Percentiles rank a stretch among this genome's conserved stretches.
These are phyloP conservation scores for Chamaetylas fuelleborni DNA, from an alignment of 2,113 vertebrate genomes.

Conservation along the genomic window DNA sequence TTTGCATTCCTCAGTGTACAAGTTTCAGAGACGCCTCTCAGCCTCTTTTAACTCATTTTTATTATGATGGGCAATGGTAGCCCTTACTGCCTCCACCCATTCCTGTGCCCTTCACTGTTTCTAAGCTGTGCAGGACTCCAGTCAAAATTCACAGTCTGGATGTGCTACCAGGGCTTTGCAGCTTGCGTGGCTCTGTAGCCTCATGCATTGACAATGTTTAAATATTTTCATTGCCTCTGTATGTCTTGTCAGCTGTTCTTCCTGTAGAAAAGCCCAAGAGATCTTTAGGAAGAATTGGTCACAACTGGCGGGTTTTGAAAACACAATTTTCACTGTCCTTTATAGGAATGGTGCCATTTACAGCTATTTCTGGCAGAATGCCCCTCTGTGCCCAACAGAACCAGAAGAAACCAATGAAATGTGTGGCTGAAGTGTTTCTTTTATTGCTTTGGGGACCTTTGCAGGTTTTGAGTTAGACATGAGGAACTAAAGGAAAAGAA, in stretches of 20 bases:
- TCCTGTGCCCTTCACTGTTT: background rate
- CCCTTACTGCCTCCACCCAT: background rate
- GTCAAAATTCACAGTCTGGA: background rate
- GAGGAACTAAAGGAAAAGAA: background rate
- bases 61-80: background rate
- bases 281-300: background rate
- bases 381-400: background rate
- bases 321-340: background rate
- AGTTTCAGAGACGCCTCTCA: background rate
- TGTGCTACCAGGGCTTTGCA: background rate
- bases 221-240: background rate
- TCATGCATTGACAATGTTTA: background rate
- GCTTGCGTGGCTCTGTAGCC: background rate
- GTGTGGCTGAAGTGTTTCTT: background rate
- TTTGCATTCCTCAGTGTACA: background rate
- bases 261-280: background rate
- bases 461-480: background rate
- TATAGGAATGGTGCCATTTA: background rate
- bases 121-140: background rate
- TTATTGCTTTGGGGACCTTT: background rate
- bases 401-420: background rate
- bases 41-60: background rate
- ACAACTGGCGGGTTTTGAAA: background rate
- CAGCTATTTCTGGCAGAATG: background rate
- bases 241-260: background rate